Base-by-base conservation (phyloP, 1,140 invertebrate genomes). In the Himalopsyche phryganea region DNA sequence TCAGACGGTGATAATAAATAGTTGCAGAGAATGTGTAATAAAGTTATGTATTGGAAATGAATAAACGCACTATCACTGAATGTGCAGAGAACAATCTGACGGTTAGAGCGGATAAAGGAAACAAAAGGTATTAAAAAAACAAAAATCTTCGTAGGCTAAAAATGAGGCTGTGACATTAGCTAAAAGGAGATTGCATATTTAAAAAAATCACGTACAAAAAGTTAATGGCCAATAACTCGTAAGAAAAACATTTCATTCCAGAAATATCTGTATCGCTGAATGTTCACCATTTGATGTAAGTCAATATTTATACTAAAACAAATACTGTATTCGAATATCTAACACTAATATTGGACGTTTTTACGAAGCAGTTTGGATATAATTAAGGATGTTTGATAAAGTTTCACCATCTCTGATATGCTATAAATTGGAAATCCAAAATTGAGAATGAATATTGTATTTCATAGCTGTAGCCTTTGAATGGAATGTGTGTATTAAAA, bases 71-170 rank as follows among this genome's bases (percentile, higher is more conserved):
- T 63, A 63, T 63, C 61, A 23, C 48, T 14, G 18, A 36, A 38
- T 59, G 61, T 49, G 61, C 47, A 58, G 54, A 51, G 49, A 62
- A 58, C 55, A 63, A 63, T 63, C 50, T 57, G 48, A 57, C 6
- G 19, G 45, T 44, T 28, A 42, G 44, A 50, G 50, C 40, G 38
- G 18, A 38, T 23, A 47, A 49, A 28, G 19, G 41, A 57, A 57
- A 53, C 44, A 47, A 50, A 41, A 10, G 20, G 47, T 55, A 58
- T 58, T 50, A 47, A 44, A 53, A 46, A 52, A 47, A 57, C 58
- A 48, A 63, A 60, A 64, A 54, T 64, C 58, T 64, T 52, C 47
- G 50, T 64, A 64, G 62, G 62, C 58, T 64, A 64, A 60, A 60
- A 64, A 42, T 59, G 50, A 60, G 62, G 62, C 62, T 64, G 62